Conservation (phyloP, 1,140 invertebrate genomes). For the Colletes latitarsis region DNA sequence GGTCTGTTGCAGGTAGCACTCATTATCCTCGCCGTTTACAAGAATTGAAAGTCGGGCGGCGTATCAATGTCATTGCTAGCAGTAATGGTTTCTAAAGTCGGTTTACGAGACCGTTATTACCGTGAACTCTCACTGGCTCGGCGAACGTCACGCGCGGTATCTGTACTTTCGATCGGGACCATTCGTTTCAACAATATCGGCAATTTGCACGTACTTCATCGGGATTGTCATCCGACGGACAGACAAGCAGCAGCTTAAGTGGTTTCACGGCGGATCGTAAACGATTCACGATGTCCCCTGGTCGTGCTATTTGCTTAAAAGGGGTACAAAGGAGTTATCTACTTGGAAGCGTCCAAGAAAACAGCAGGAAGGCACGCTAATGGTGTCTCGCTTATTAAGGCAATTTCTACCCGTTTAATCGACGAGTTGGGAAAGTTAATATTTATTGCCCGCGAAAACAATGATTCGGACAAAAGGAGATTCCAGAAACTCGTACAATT, state of each 20-base stretch:
- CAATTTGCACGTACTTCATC: background rate
- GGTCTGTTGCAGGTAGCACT: background rate
- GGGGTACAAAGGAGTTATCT: background rate
- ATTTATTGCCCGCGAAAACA: too few species aligned
- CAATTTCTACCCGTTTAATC: background rate
- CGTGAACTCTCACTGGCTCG: slow-evolving; percentile 16
- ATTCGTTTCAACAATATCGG: slow-evolving; percentile 20
- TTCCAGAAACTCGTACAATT: too few species aligned
- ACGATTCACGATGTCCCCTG: background rate
- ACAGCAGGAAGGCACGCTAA: background rate
- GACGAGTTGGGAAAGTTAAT: background rate
- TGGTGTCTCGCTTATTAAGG: background rate
- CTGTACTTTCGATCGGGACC: slow-evolving; percentile 38
- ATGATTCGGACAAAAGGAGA: too few species aligned
- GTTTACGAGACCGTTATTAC: slow-evolving; percentile 34
- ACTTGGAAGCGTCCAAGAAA: background rate
- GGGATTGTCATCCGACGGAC: background rate
- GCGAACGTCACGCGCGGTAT: background rate
- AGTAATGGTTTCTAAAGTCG: slow-evolving; percentile 2
- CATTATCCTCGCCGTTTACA: background rate
- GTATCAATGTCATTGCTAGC: slow-evolving; percentile 23
- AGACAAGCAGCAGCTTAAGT: slow-evolving; percentile 34
- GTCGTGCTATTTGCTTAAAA: background rate
- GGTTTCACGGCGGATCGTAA: background rate
- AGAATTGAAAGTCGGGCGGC: slow-evolving; percentile 15